Percentiles rank a stretch among this genome's conserved stretches.
phyloP scores from a whole-genome alignment of 2,888 invertebrate genomes.

The Agrochola circellaris region DNA sequence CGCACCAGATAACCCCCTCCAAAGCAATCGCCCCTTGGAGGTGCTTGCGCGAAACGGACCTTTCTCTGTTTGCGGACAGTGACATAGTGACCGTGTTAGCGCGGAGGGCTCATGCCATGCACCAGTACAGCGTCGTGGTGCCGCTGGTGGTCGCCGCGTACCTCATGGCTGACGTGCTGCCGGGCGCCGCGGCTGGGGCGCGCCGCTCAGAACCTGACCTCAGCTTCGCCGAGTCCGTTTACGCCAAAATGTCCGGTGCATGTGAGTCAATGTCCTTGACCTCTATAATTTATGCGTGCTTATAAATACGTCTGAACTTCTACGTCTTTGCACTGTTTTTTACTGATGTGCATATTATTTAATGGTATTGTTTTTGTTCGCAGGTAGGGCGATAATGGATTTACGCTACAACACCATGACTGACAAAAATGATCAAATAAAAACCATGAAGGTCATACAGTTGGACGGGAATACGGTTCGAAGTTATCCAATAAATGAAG shows the following conservation, averaged over 20 bases:
- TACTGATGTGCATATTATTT: neutral
- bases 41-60: constrained; percentile 77
- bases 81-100: constrained; percentile 88
- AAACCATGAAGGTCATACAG: constrained; percentile 84
- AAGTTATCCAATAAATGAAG: constrained; percentile 82
- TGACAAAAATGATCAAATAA: constrained; percentile 80
- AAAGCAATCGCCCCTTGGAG: constrained; percentile 68
- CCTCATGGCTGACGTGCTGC: constrained; percentile 64
- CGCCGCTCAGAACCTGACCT: constrained; percentile 72
- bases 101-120: constrained; percentile 84
- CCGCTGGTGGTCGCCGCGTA: constrained; percentile 73
- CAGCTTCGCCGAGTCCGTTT: constrained; percentile 84
- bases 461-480: constrained; percentile 75
- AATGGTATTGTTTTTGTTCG: constrained; percentile 56
- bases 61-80: constrained; percentile 87
- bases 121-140: constrained; percentile 75
- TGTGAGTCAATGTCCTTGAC: constrained; percentile 81
- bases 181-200: constrained; percentile 60
- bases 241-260: constrained; percentile 85
- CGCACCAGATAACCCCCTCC: constrained; percentile 85
- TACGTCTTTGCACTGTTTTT: neutral
- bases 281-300: constrained; percentile 57
- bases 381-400: constrained; percentile 88
- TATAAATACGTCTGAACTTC: constrained; percentile 12
- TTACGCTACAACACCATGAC: constrained; percentile 79